Conservation (phyloP, 2,797 vertebrate genomes). For the Eulemur mongoz region DNA sequence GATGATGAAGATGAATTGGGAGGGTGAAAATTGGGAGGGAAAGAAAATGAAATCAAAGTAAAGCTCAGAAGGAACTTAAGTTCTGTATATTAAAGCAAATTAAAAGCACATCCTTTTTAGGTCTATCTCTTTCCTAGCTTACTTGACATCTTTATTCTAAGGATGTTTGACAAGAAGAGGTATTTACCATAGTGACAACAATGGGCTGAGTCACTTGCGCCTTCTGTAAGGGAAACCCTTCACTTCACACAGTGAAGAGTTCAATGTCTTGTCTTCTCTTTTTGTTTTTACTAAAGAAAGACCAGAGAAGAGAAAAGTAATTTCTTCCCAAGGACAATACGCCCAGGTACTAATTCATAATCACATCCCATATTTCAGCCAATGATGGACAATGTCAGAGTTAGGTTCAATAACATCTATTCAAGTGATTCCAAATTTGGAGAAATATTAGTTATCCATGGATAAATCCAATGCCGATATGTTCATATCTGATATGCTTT, state of each 20-base stretch:
- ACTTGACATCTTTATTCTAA: neutral
- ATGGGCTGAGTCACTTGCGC: neutral
- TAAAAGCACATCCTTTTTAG: neutral
- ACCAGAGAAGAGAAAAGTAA: slow-evolving; percentile 1
- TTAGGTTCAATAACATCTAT: neutral
- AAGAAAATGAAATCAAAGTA: neutral
- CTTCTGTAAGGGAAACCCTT: neutral
- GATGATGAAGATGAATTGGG: neutral
- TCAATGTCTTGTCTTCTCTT: neutral
- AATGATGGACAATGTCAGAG: neutral
- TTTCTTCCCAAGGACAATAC: neutral
- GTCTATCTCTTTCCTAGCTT: neutral
- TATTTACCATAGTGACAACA: neutral
- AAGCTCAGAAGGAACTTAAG: neutral
- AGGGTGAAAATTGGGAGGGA: neutral
- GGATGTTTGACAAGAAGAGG: neutral
- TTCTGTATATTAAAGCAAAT: neutral
- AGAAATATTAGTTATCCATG: neutral
- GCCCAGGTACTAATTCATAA: neutral
- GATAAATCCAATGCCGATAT: slow-evolving; percentile 5
- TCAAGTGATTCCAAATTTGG: neutral
- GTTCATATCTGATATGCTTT: neutral
- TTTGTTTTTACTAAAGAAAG: neutral
- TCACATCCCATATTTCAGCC: neutral
- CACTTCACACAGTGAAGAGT: neutral